A percentile compares a stretch with the other conserved stretches of the same genome.
phyloP scores from a whole-genome alignment of 2,113 vertebrate genomes.

The Saccopteryx leptura region DNA sequence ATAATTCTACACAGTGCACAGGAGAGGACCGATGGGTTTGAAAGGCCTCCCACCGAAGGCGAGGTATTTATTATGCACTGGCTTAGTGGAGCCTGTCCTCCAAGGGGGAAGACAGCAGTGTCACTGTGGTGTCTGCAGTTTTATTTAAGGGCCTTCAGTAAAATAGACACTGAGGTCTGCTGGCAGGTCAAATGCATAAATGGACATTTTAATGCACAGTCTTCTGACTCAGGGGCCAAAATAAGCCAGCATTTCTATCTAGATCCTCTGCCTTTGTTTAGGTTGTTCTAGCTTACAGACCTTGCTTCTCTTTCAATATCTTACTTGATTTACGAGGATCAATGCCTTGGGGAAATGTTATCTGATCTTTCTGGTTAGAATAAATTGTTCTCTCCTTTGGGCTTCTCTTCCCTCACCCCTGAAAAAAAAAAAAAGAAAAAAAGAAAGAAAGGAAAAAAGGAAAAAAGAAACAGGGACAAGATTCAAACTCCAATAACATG shows the following conservation, averaged over 20 bases:
- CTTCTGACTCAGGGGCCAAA: neutral
- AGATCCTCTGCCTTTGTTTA: neutral
- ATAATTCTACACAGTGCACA: neutral
- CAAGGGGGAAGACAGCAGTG: neutral
- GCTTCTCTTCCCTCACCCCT: neutral
- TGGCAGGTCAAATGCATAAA: neutral
- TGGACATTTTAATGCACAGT: neutral
- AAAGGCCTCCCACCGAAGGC: neutral
- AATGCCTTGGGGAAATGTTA: neutral
- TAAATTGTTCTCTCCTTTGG: slow-evolving; percentile 2
- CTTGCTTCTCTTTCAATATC: slow-evolving; percentile 8
- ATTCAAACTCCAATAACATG: neutral
- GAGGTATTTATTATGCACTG: neutral
- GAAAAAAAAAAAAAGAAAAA: neutral
- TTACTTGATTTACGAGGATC: slow-evolving; percentile 44
- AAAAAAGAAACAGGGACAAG: neutral
- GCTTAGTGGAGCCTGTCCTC: neutral
- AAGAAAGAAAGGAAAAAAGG: neutral
- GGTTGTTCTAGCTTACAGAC: neutral
- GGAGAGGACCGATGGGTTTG: neutral
- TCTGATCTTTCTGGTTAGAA: slow-evolving; percentile 46
- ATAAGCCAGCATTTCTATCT: neutral
- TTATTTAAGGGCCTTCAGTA: neutral
- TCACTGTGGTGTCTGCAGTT: neutral
- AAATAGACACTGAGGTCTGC: neutral